Evolutionary conservation across 2,113 vertebrate genomes (phyloP), one percentile per base, ranked within the genome.

Genomic region (Barbus barbus): DNA sequence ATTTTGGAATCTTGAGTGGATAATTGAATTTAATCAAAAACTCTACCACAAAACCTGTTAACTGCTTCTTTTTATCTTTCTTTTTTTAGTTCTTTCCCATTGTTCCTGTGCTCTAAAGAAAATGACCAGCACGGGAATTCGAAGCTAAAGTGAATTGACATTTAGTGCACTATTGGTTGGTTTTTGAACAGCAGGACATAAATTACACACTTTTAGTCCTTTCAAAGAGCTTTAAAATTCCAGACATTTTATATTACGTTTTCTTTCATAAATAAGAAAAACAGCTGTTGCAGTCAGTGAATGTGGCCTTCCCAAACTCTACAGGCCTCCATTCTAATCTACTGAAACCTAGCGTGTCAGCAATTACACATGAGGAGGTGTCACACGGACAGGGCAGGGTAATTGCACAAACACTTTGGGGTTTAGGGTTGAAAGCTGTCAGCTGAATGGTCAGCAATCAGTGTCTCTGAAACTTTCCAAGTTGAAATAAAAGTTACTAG

Each of bases 141-240:
- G 85, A 92, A 87, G 90, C 69, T 86, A 84, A 90, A 88, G 86
- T 85, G 89, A 89, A 83, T 85, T 93, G 93, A 91, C 92, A 92
- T 93, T 93, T 94, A 88, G 87, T 86, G 85, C 71, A 11, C 61
- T 75, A 20, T 88, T 90, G 85, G 84, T 90, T 63, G 81, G 82
- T 83, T 84, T 73, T 51, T 60, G 83, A 84, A 76, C 84, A 83
- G 81, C 84, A 56, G 84, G 82, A 84, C 88, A 86, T 92, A 91
- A 90, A 92, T 90, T 75, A 69, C 71, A 48, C 74, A 56, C 28
- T 60, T 73, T 82, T 28, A 67, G 79, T 71, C 65, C 44, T 78
- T 71, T 41, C 48, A 33, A 36, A 16, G 36, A 71, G 67, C 44
- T 73, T 44, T 80, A 65, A 22, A 69, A 36, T 81, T 46, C 63